Evolutionary conservation across 1,140 invertebrate species (phyloP).

Genomic region (Euura lappo): DNA sequence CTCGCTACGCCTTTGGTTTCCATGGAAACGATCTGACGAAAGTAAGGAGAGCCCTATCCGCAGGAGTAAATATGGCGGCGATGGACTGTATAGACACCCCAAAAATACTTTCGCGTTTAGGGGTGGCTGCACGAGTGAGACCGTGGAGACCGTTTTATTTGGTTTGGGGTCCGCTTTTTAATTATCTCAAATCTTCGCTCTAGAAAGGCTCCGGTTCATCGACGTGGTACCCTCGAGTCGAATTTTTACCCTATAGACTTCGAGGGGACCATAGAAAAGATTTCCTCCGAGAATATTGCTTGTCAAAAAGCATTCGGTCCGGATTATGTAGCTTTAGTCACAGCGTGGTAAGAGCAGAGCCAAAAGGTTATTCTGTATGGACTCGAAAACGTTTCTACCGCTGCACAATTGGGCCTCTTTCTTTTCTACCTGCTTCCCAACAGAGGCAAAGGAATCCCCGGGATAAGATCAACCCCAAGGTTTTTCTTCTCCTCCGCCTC

Average conservation of each 20-base stretch:
- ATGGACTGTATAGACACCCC: background rate
- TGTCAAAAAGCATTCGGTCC: background rate
- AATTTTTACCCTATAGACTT: no score
- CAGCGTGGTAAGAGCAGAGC: background rate
- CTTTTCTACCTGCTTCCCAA: background rate
- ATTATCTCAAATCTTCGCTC: no score
- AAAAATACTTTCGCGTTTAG: background rate
- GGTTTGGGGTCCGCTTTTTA: no score
- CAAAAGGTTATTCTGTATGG: background rate
- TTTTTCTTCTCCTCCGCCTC: no score
- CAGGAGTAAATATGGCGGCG: background rate
- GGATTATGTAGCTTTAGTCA: background rate
- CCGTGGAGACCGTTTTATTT: no score
- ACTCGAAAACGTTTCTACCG: background rate
- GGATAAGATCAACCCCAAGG: no score
- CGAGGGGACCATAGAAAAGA: no score
- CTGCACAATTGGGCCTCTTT: background rate
- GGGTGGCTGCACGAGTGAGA: background rate
- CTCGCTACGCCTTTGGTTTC: constrained; percentile 9
- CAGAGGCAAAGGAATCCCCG: background rate
- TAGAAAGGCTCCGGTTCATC: no score
- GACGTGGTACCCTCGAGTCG: no score
- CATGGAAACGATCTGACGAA: constrained; percentile 5
- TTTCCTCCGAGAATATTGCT: background rate
- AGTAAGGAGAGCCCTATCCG: background rate